A percentile compares a stretch with the other conserved stretches of the same genome.
These are phyloP conservation scores for Oeneis ivallda DNA, from an alignment of 2,888 invertebrate genomes.

Conservation along the genomic window DNA sequence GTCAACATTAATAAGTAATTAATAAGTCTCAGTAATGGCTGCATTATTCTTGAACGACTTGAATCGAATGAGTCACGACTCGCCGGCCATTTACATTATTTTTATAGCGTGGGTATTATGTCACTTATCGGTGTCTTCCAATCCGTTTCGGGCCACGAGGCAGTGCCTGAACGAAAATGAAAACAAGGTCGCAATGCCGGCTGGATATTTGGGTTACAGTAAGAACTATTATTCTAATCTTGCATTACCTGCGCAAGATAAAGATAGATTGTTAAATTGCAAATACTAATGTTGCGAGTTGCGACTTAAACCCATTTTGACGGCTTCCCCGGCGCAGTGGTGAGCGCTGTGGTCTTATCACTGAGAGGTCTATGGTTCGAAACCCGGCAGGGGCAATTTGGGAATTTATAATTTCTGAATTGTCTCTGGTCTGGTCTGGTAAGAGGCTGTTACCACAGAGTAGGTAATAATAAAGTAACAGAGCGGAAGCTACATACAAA, in stretches of 20 bases:
- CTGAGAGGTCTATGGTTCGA: no score
- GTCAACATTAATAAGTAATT: conserved; percentile 13
- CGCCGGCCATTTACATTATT: conserved; percentile 37
- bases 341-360: no score
- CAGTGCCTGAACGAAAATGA: conserved; percentile 65
- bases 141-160: conserved; percentile 50
- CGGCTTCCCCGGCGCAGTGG: no score
- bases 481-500: no score
- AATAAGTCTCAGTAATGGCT: conserved; percentile 15
- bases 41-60: conserved; percentile 20
- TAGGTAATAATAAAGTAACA: no score
- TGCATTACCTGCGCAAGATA: conserved; percentile 26
- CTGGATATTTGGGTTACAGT: conserved; percentile 66
- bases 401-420: no score
- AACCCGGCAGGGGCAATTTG: no score
- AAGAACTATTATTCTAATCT: conserved; percentile 49
- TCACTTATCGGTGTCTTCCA: conserved; percentile 53
- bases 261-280: conserved; percentile 24
- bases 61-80: conserved; percentile 25
- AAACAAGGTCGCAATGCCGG: conserved; percentile 75
- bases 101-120: conserved; percentile 48
- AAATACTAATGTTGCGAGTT: no score
- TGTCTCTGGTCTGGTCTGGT: no score
- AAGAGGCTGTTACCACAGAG: no score
- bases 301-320: no score